phyloP scores from a whole-genome alignment of 64 coral and sea anemone species.

The Trachythela sp. region DNA sequence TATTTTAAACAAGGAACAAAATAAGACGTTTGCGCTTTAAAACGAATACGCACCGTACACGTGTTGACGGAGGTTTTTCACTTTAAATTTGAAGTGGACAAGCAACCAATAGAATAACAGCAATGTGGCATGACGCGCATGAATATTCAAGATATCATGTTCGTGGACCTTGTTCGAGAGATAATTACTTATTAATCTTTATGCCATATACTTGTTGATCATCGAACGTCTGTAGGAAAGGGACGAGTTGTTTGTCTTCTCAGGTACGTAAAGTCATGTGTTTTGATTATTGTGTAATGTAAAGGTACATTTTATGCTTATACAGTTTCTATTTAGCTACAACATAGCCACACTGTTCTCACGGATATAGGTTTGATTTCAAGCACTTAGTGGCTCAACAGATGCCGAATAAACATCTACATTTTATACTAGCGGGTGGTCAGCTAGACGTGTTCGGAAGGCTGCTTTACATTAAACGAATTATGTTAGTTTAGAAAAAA shows the following conservation, averaged over 20 bases:
- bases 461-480: not conserved
- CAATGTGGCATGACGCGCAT: not conserved
- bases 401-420: not conserved
- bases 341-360: not conserved
- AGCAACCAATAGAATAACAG: not conserved
- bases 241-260: not conserved
- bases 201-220: slow-evolving; percentile 7
- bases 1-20: too few species aligned
- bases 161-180: not conserved
- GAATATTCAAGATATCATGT: not conserved
- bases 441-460: not conserved
- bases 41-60: too few species aligned
- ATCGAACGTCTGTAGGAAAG: not conserved
- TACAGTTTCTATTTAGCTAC: not conserved
- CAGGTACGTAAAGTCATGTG: not conserved
- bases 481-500: not conserved
- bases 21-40: too few species aligned
- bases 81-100: not conserved
- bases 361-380: not conserved
- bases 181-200: slow-evolving; percentile 7
- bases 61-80: too few species aligned
- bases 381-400: not conserved
- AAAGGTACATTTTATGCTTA: not conserved
- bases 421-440: slow-evolving; percentile 11
- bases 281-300: not conserved